These are phyloP conservation scores for Nasua narica DNA, from an alignment of 2,797 vertebrate species.

Conservation along the genomic window DNA sequence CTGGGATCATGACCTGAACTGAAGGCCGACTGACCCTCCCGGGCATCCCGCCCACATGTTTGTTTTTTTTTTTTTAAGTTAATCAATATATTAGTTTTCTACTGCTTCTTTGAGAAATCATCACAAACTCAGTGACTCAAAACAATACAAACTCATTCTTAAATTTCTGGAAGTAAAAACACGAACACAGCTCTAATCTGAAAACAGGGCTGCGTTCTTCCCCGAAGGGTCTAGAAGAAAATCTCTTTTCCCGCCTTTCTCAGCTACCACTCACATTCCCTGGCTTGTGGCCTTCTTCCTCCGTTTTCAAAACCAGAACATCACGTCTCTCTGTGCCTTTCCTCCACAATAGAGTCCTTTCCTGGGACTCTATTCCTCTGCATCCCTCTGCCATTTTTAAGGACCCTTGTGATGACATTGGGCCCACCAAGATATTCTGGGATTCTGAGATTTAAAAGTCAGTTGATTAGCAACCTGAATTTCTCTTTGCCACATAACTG, in stretches of 20 bases:
- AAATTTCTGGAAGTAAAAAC: background rate
- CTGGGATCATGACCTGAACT: background rate
- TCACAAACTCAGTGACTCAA: background rate
- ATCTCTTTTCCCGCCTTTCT: background rate
- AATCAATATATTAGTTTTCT: background rate
- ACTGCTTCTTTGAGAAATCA: background rate
- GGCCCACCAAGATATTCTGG: background rate
- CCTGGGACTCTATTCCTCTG: background rate
- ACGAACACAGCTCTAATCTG: background rate
- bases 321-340: background rate
- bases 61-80: background rate
- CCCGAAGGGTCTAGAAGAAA: background rate
- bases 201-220: background rate
- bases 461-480: background rate
- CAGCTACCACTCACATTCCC: background rate
- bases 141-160: background rate
- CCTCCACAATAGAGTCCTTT: rapidly evolving
- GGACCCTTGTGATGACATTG: too few relatives aligned
- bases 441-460: background rate
- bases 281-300: background rate
- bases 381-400: background rate
- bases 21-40: background rate
- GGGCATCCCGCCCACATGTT: too few relatives aligned
- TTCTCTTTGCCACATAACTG: background rate
- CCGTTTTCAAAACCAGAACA: background rate